These are phyloP conservation scores for Epinephelus moara DNA, from an alignment of 2,113 vertebrate species.

Conservation along the genomic window DNA sequence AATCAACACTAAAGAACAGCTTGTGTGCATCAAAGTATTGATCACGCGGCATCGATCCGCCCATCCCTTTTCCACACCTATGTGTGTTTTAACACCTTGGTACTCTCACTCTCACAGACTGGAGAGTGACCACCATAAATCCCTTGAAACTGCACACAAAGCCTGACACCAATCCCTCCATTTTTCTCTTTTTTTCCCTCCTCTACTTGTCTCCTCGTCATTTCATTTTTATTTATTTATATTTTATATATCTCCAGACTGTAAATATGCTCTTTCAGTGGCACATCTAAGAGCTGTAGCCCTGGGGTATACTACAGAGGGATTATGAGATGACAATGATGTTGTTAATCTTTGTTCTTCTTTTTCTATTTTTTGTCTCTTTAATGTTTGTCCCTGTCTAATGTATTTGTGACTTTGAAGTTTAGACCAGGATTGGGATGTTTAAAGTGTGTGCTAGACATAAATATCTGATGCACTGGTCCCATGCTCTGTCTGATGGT, in stretches of 20 bases:
- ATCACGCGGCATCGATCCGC: too few relatives aligned
- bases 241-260: neutral
- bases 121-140: conserved; percentile 19
- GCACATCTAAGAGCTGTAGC: conserved; percentile 10
- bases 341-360: conserved; percentile 10
- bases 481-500: conserved; percentile 18
- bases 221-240: neutral
- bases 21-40: too few relatives aligned
- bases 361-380: neutral
- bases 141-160: neutral
- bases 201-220: neutral
- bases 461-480: conserved; percentile 12
- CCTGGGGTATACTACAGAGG: conserved; percentile 13
- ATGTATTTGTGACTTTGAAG: conserved; percentile 4
- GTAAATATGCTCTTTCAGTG: conserved; percentile 7
- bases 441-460: neutral
- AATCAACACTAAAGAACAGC: too few relatives aligned
- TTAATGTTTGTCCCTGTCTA: conserved; percentile 30
- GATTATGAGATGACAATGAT: conserved; percentile 20
- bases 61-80: too few relatives aligned
- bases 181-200: neutral
- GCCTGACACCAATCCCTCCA: neutral
- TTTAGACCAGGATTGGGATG: conserved; percentile 5
- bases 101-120: neutral
- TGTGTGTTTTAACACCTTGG: neutral